phyloP scores from a whole-genome alignment of 2,797 vertebrate genomes.

The Picus viridis region DNA sequence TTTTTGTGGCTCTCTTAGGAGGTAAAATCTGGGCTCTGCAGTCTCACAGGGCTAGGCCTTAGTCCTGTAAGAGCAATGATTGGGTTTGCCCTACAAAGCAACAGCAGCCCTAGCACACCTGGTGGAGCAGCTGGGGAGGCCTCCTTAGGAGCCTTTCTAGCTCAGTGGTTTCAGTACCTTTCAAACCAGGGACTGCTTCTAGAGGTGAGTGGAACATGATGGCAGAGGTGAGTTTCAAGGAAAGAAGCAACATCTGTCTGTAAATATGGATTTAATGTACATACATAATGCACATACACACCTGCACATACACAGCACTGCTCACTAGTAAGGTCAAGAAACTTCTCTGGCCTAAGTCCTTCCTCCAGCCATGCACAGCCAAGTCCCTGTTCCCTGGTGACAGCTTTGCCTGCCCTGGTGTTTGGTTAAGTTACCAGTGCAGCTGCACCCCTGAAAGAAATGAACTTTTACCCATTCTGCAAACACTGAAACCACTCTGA shows the following conservation, averaged over 20 bases:
- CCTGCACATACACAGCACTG: background rate
- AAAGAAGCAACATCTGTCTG: background rate
- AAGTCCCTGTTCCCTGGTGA: background rate
- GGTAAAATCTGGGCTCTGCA: background rate
- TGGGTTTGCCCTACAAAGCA: background rate
- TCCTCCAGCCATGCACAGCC: background rate
- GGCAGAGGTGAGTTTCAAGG: background rate
- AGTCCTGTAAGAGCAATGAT: background rate
- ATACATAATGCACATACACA: background rate
- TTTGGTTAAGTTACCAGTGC: background rate
- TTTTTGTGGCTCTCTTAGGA: background rate
- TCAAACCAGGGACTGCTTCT: background rate
- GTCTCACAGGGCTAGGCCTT: background rate
- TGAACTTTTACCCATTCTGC: background rate
- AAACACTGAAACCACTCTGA: background rate
- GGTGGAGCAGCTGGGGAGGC: background rate
- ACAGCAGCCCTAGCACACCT: background rate
- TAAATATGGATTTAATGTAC: background rate
- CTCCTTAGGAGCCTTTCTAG: background rate
- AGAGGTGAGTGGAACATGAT: background rate
- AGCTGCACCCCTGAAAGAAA: background rate
- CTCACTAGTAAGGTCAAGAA: background rate
- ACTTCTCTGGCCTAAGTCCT: background rate
- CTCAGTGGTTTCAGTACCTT: background rate
- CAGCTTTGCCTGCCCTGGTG: background rate